Conservation (phyloP, 2,113 vertebrate genomes). For the Nannospalax galili region DNA sequence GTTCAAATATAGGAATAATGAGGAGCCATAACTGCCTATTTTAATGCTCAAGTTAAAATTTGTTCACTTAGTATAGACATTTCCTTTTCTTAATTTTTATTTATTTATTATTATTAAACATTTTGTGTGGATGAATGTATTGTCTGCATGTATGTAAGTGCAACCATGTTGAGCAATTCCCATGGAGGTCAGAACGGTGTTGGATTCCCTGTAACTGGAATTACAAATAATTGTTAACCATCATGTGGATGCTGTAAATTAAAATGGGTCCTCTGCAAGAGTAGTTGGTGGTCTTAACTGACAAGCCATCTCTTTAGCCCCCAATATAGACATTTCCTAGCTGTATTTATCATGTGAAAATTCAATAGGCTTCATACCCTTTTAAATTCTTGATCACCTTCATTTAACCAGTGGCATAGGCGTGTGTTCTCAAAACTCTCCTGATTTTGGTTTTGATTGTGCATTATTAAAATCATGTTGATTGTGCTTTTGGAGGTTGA, state of each 20-base stretch:
- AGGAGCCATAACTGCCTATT: neutral
- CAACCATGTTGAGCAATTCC: too few species aligned
- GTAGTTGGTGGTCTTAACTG: too few species aligned
- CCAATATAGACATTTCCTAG: too few species aligned
- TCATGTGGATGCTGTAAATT: too few species aligned
- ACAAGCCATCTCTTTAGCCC: too few species aligned
- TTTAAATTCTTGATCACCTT: neutral
- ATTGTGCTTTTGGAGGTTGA: neutral
- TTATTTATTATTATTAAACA: too few species aligned
- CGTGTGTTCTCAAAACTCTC: neutral
- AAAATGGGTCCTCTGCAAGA: too few species aligned
- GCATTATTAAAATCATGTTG: neutral
- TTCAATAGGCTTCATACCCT: neutral
- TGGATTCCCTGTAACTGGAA: too few species aligned
- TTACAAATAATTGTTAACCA: too few species aligned
- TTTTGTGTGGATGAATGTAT: too few species aligned
- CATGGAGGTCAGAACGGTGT: too few species aligned
- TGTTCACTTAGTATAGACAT: neutral
- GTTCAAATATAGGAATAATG: neutral
- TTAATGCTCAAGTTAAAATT: neutral
- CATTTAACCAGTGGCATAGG: neutral
- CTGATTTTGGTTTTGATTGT: neutral
- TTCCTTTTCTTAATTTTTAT: neutral
- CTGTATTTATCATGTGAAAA: neutral
- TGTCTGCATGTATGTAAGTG: too few species aligned